These are phyloP conservation scores for Trachemys scripta DNA, from an alignment of 2,113 vertebrate species.

Conservation along the genomic window DNA sequence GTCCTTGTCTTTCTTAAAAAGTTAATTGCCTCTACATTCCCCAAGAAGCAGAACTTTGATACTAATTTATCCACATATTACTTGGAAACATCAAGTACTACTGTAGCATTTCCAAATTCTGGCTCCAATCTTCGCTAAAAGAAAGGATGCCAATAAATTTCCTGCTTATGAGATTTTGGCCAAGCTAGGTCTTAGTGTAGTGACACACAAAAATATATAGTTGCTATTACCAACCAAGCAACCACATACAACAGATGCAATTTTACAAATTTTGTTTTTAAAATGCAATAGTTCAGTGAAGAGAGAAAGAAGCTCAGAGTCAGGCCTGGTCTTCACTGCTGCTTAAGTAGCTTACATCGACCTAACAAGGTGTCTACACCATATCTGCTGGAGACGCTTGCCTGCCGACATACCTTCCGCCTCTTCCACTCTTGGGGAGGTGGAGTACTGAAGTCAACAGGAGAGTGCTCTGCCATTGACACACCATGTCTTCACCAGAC, in stretches of 20 bases:
- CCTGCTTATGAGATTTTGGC: background rate
- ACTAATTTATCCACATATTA: conserved; percentile 11
- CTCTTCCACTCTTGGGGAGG: no score
- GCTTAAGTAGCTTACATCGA: no score
- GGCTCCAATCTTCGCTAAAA: background rate
- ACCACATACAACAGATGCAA: background rate
- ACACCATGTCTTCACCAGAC: no score
- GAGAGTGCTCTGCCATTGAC: no score
- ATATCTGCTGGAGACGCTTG: no score
- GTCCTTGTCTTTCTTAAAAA: conserved; percentile 17
- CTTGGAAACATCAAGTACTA: background rate
- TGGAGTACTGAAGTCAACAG: no score
- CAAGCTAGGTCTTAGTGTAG: background rate
- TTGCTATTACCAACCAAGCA: background rate
- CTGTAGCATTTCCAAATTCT: background rate
- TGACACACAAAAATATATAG: background rate
- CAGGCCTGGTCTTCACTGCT: background rate
- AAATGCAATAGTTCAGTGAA: background rate
- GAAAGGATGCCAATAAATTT: conserved; percentile 5
- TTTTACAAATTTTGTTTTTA: background rate
- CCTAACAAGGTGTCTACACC: no score
- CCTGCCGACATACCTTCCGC: no score
- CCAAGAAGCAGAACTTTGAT: conserved; percentile 7
- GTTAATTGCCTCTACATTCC: conserved; percentile 5
- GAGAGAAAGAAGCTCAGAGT: background rate